Evolutionary conservation across 2,888 invertebrate genomes (phyloP), one percentile per base, ranked within the genome.

Genomic region (Acanthosepion pharaonis): DNA sequence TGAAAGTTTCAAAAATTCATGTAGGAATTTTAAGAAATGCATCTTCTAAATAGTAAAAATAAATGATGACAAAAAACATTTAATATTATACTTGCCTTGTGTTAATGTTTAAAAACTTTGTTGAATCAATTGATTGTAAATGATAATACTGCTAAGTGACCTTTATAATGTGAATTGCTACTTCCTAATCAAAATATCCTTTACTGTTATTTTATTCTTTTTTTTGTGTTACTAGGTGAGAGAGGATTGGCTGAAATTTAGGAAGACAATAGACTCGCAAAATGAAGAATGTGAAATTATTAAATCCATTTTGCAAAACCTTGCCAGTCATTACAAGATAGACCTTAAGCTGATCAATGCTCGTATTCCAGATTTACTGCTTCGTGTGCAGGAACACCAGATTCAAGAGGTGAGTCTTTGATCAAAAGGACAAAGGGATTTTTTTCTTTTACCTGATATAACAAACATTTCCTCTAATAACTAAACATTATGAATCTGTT

Each of bases 311-410:
- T 95, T 97, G 42, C 96, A 97, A 91, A 95, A 96, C 49, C 95
- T 96, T 0, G 94, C 96, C 92, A 96, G 97, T 94, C 96, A 96
- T 93, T 96, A 96, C 94, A 95, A 95, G 78, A 95, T 97, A 25
- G 96, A 97, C 95, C 96, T 96, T 11, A 95, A 95, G 33, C 95
- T 96, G 42, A 95, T 97, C 42, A 96, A 95, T 95, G 95, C 97
- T 53, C 96, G 96, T 94, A 96, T 97, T 15, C 97, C 97, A 3
- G 97, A 97, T 94, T 95, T 97, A 94, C 94, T 97, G 91, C 95
- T 51, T 53, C 49, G n/a, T 20, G 93, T 49, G 18, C 49, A 93
- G 33, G 93, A 93, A 49, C 51, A 93, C 49, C 23, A 93, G 49
- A 93, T 93, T 28, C 93, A 93, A 93, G 93, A 93, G 93, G 93